phyloP scores from a whole-genome alignment of 2,888 invertebrate genomes.

The Entomobrya proxima region DNA sequence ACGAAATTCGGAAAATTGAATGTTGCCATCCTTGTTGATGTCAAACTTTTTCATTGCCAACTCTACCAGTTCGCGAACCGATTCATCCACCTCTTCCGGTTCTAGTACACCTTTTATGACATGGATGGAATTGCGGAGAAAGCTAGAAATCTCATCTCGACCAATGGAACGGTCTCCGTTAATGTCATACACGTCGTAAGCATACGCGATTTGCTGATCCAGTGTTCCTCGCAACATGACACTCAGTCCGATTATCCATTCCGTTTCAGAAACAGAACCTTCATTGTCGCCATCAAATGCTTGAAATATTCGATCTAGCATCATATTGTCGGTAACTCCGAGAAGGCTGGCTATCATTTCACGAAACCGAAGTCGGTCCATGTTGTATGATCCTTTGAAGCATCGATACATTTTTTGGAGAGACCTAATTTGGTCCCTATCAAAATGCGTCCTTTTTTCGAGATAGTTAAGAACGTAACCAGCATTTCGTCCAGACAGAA shows the following conservation, averaged over 20 bases:
- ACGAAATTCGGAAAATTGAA: conserved; percentile 85
- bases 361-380: conserved; percentile 85
- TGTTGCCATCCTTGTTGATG: conserved; percentile 86
- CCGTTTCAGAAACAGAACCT: conserved; percentile 77
- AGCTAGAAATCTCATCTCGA: conserved; percentile 88
- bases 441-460: conserved; percentile 52
- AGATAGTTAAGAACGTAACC: conserved; percentile 47
- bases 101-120: conserved; percentile 52
- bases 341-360: conserved; percentile 86
- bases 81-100: conserved; percentile 54
- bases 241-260: conserved; percentile 86
- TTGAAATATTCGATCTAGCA: conserved; percentile 87
- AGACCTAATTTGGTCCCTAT: conserved; percentile 54
- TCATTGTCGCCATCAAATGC: conserved; percentile 88
- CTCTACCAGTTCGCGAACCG: conserved; percentile 58
- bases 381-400: conserved; percentile 23
- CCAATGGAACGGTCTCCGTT: conserved; percentile 88
- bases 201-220: conserved; percentile 83
- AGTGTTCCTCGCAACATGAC: conserved; percentile 85
- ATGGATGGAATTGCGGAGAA: conserved; percentile 80
- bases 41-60: conserved; percentile 78
- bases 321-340: conserved; percentile 86
- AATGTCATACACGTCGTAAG: conserved; percentile 86
- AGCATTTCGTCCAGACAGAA: conserved; percentile 11
- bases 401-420: conserved; percentile 49